phyloP scores from a whole-genome alignment of 1,140 invertebrate genomes.

The Bursaphelenchus mucronatus region DNA sequence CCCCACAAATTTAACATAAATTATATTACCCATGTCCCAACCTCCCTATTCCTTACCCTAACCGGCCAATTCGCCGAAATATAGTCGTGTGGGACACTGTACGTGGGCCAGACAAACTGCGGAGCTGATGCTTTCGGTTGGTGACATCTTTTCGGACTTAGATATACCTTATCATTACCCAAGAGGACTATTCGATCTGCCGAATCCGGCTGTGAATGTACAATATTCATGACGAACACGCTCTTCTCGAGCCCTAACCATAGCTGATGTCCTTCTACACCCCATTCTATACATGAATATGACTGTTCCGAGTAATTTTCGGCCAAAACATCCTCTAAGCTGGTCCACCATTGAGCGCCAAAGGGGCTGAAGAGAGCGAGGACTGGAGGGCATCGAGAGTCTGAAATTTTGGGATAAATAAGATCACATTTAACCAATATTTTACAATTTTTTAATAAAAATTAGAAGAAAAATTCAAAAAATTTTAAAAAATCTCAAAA shows the following conservation, averaged over 20 bases:
- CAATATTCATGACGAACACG: slow-evolving; percentile 37
- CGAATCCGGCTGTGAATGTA: slow-evolving; percentile 44
- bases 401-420: slow-evolving; percentile 1
- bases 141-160: slow-evolving; percentile 44
- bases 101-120: slow-evolving; percentile 52
- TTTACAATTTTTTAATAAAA: no score
- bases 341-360: slow-evolving; percentile 58
- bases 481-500: not conserved
- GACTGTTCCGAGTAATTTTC: slow-evolving; percentile 14
- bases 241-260: slow-evolving; percentile 71
- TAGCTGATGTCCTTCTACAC: slow-evolving; percentile 93
- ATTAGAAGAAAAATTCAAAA: not conserved
- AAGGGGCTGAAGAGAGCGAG: slow-evolving; percentile 57
- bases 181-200: slow-evolving; percentile 49
- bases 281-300: slow-evolving; percentile 73
- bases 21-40: slow-evolving; percentile 9
- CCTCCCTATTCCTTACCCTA: slow-evolving; percentile 68
- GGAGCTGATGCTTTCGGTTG: slow-evolving; percentile 47
- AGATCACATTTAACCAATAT: not conserved
- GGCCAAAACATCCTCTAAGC: slow-evolving; percentile 44
- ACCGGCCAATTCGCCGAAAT: slow-evolving; percentile 94
- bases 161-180: slow-evolving; percentile 38
- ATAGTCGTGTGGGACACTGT: slow-evolving; percentile 78
- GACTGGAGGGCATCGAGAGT: slow-evolving; percentile 40
- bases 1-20: no score